Evolutionary conservation across 1,140 invertebrate genomes (phyloP), one percentile per base, ranked within the genome.

Genomic region (Dreissena rostriformis): DNA sequence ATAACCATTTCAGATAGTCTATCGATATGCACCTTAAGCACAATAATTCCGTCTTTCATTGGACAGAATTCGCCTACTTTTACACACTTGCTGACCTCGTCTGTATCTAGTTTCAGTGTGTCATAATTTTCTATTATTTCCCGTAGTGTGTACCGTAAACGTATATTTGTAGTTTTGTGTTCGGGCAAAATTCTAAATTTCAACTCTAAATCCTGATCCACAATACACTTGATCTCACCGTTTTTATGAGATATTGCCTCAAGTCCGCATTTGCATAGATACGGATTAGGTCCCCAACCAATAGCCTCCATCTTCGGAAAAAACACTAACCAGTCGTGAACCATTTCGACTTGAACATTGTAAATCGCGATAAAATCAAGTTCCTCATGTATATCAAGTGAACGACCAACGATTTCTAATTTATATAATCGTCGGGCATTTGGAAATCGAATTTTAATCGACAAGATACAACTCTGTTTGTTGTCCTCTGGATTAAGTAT

Each of bases 251-350:
- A 51, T n/a, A 68, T 19, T 8, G 76, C 65, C 17, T 70, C 17
- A 0, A 79, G 39, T 8, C 76, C 76, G 70, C 76, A 79, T 79
- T 55, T 70, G 11, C 19, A 10, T 12, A 79, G 49, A 51, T 79
- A 68, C 7, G 65, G 49, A 79, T 79, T 79, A 70, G 76, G 76
- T 24, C 76, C 76, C 65, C 65, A 79, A 12, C 76, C 76, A 55
- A 55, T 70, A 51, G 24, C 15, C 17, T 65, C 22, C 26, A 51
- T 26, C 10, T n/a, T 68, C 0, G 76, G 76, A 52, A 79, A 79
- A 51, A 79, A 70, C 15, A 79, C 76, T 22, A 22, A 22, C 76
- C 76, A 79, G 24, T 79, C 52, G 17, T 65, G 76, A 17, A 79
- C 76, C 14, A 15, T 29, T 0, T 11, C 12, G 11, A 79, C 76